Conservation (phyloP, 2,113 vertebrate species). For the Phylloscopus trochilus region DNA sequence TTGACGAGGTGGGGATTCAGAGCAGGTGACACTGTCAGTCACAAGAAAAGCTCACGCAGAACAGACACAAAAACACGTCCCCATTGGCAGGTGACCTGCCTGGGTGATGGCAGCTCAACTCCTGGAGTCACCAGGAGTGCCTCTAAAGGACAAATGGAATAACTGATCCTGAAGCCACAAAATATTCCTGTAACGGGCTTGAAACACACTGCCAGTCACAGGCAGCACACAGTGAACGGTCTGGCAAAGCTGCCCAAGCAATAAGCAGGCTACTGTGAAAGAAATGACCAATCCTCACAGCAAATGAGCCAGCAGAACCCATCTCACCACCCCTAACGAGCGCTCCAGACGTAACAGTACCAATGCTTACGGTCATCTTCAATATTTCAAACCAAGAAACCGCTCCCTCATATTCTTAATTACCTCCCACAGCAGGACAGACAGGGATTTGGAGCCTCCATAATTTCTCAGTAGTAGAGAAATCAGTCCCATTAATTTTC, state of each 20-base stretch:
- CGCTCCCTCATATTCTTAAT: background rate
- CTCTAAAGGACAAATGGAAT: background rate
- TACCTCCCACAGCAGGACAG: background rate
- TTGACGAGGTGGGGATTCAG: background rate
- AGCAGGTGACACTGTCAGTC: background rate
- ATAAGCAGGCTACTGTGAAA: background rate
- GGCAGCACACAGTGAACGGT: background rate
- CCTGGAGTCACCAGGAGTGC: background rate
- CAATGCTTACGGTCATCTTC: background rate
- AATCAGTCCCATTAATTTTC: conserved; percentile 1
- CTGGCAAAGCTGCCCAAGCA: background rate
- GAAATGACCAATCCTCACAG: background rate
- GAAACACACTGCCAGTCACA: background rate
- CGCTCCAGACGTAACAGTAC: background rate
- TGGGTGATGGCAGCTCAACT: background rate
- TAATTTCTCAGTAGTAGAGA: background rate
- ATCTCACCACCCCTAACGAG: background rate
- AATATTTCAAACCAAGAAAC: background rate
- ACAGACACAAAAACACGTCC: fast-evolving
- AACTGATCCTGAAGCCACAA: background rate
- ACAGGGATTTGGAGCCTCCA: background rate
- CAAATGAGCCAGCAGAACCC: background rate
- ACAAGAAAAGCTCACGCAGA: background rate
- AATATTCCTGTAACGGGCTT: background rate
- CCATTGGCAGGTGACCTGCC: background rate